phyloP scores from a whole-genome alignment of 92 coral and sea anemone species.

The Anthopleura xanthogrammica region DNA sequence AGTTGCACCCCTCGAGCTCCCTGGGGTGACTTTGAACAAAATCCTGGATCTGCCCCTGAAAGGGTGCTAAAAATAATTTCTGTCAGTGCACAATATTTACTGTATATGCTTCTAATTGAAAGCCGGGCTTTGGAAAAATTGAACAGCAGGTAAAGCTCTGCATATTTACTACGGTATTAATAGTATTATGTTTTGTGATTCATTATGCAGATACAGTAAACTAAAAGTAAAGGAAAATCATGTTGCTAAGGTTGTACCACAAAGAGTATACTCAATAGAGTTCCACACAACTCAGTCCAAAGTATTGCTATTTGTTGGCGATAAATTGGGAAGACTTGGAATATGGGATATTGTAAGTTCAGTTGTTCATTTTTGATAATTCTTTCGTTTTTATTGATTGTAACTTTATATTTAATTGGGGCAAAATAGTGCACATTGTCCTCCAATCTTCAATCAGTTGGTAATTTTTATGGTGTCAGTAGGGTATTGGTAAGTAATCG shows the following conservation, averaged over 20 bases:
- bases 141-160: too few relatives aligned
- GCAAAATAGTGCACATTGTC: not conserved
- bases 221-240: conserved; percentile 50
- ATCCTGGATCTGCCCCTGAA: too few relatives aligned
- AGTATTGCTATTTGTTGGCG: conserved; percentile 78
- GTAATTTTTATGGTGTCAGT: too few relatives aligned
- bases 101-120: too few relatives aligned
- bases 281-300: conserved; percentile 71
- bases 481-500: too few relatives aligned
- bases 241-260: conserved; percentile 79
- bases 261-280: conserved; percentile 71
- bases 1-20: too few relatives aligned
- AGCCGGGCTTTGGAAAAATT: too few relatives aligned
- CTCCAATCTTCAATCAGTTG: not conserved
- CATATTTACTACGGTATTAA: too few relatives aligned
- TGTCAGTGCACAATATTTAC: too few relatives aligned
- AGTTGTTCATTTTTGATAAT: not conserved
- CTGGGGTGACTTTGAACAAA: too few relatives aligned
- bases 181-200: not conserved
- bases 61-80: too few relatives aligned
- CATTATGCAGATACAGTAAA: not conserved
- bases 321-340: conserved; percentile 82
- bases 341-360: conserved; percentile 93
- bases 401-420: too few relatives aligned
- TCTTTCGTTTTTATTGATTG: not conserved